A percentile compares a stretch with the other conserved stretches of the same genome.
These are phyloP conservation scores for Anoura caudifer DNA, from an alignment of 2,113 vertebrate genomes.

Conservation along the genomic window DNA sequence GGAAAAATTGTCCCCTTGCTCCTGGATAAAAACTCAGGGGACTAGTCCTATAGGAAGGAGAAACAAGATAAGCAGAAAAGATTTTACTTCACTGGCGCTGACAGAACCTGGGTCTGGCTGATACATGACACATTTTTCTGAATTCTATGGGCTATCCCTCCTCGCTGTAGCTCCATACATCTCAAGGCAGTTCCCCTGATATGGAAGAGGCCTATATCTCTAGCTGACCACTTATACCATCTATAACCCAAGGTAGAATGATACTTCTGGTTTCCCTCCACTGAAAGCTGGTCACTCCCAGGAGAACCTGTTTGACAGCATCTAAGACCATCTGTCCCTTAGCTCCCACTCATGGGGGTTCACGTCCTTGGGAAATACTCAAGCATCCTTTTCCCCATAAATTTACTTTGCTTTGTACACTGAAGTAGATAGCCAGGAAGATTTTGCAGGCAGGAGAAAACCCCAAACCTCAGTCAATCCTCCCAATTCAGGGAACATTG, in stretches of 20 bases:
- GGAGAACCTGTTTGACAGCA: neutral
- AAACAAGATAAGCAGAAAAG: neutral
- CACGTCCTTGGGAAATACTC: neutral
- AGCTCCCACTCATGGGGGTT: neutral
- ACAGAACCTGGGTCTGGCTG: neutral
- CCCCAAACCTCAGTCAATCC: neutral
- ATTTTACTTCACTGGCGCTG: neutral
- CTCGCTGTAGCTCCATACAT: neutral
- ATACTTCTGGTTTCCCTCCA: neutral
- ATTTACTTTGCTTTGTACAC: neutral
- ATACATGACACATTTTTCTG: too few relatives aligned
- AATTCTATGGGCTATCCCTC: too few relatives aligned
- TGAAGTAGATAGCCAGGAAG: neutral
- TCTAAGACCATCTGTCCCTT: neutral
- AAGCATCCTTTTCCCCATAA: neutral
- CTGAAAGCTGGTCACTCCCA: neutral
- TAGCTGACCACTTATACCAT: neutral
- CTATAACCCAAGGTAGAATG: neutral
- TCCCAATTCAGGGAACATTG: neutral
- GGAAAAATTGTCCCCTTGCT: neutral
- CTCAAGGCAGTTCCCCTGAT: neutral
- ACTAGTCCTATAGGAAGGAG: neutral
- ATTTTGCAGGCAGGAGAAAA: neutral
- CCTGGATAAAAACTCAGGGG: neutral
- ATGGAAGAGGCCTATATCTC: neutral